Evolutionary conservation across 2,888 invertebrate genomes (phyloP).

Genomic region (Arctia plantaginis): DNA sequence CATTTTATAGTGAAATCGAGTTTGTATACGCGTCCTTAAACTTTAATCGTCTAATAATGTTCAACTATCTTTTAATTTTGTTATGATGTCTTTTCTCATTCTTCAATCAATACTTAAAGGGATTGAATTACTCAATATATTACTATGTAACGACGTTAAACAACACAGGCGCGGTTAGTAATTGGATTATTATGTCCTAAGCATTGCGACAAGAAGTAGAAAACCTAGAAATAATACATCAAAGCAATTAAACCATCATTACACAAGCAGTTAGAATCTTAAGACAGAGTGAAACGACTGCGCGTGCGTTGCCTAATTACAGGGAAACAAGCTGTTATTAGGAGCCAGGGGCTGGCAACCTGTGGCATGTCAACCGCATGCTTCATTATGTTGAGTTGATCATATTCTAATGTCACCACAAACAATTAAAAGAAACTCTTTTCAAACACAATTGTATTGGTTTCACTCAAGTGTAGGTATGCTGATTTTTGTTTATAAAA

Average conservation of each 20-base stretch:
- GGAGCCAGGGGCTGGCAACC: conserved; percentile 15
- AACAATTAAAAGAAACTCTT: too few relatives aligned
- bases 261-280: conserved; percentile 26
- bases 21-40: not conserved
- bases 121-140: not conserved
- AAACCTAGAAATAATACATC: conserved; percentile 28
- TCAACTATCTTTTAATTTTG: not conserved
- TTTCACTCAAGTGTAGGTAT: too few relatives aligned
- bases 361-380: not conserved
- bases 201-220: conserved; percentile 21
- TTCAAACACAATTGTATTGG: too few relatives aligned
- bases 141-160: not conserved
- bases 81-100: not conserved
- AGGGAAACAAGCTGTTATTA: conserved; percentile 39
- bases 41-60: not conserved
- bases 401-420: not conserved
- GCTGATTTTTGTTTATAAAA: not conserved
- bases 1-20: not conserved
- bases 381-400: not conserved
- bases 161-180: conserved; percentile 8
- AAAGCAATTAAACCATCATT: conserved; percentile 32
- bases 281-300: conserved; percentile 29
- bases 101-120: not conserved
- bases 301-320: conserved; percentile 33
- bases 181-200: conserved; percentile 15